A percentile compares a stretch with the other conserved stretches of the same genome.
These are phyloP conservation scores for Yasuhikotakia modesta DNA, from an alignment of 2,797 vertebrate species.

Conservation along the genomic window DNA sequence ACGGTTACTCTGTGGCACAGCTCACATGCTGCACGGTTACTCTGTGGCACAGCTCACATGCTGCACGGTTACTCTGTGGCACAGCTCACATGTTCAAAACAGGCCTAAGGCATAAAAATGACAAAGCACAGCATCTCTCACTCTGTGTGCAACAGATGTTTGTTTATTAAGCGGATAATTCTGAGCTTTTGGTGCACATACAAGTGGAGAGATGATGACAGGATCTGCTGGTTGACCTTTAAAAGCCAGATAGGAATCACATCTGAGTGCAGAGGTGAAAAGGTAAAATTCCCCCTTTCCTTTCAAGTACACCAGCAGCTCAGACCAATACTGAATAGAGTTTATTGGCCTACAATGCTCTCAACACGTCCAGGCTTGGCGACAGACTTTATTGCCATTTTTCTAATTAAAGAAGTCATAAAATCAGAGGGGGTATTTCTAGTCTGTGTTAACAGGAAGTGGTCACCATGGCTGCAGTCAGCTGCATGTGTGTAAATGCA, in stretches of 20 bases:
- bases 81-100: not conserved
- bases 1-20: not conserved
- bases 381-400: conserved; percentile 49
- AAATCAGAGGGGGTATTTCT: conserved; percentile 32
- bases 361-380: conserved; percentile 40
- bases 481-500: not conserved
- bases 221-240: conserved; percentile 59
- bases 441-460: conserved; percentile 27
- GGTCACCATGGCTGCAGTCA: conserved; percentile 19
- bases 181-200: conserved; percentile 51
- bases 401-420: conserved; percentile 48
- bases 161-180: conserved; percentile 50
- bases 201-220: conserved; percentile 60
- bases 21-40: too few species aligned
- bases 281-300: conserved; percentile 53
- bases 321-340: conserved; percentile 3
- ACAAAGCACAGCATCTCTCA: not conserved
- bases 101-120: not conserved
- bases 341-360: conserved; percentile 58
- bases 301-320: conserved; percentile 12
- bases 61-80: not conserved
- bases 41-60: not conserved
- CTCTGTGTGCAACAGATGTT: not conserved
- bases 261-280: conserved; percentile 50
- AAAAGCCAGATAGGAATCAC: conserved; percentile 22